Evolutionary conservation across 2,797 vertebrate genomes (phyloP).

Genomic region (Potorous gilbertii): DNA sequence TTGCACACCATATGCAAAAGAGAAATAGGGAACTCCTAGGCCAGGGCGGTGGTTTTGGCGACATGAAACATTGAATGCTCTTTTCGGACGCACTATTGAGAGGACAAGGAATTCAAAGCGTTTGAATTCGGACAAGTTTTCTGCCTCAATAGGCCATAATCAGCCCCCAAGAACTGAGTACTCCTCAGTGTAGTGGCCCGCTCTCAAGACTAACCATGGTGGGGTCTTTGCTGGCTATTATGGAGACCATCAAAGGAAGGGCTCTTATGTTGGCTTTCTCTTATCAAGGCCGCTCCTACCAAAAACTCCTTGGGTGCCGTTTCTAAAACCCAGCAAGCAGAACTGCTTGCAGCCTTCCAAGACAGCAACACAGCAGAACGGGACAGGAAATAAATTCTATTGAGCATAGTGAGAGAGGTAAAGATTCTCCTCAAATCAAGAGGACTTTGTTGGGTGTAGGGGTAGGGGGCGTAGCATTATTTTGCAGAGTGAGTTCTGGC

Average conservation of each 20-base stretch:
- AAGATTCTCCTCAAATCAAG: constrained; percentile 62
- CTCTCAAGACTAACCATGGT: constrained; percentile 96
- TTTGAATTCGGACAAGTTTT: constrained; percentile 99
- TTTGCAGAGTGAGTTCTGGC: constrained; percentile 54
- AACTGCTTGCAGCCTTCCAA: constrained; percentile 68
- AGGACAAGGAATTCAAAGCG: constrained; percentile 99
- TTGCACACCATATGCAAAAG: constrained; percentile 92
- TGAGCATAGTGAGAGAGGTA: constrained; percentile 57
- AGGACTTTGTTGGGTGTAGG: constrained; percentile 43
- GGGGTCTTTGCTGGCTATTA: constrained; percentile 95
- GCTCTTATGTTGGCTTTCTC: constrained; percentile 85
- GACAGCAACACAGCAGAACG: constrained; percentile 72
- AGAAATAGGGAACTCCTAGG: constrained; percentile 92
- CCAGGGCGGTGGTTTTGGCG: constrained; percentile 90
- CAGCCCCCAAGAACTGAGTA: constrained; percentile 96
- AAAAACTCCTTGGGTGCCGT: constrained; percentile 80
- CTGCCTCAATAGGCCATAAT: constrained; percentile 99
- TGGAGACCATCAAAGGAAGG: constrained; percentile 90
- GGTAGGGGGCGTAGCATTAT: constrained; percentile 56
- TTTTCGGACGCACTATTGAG: constrained; percentile 98
- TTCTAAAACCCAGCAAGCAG: constrained; percentile 80
- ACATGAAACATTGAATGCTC: constrained; percentile 98
- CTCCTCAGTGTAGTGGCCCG: constrained; percentile 94
- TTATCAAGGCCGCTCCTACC: constrained; percentile 84
- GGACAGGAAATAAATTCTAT: constrained; percentile 31